Evolutionary conservation across 2,888 invertebrate species (phyloP), one percentile per base, ranked within the genome.

Genomic region (Mythimna loreyi): DNA sequence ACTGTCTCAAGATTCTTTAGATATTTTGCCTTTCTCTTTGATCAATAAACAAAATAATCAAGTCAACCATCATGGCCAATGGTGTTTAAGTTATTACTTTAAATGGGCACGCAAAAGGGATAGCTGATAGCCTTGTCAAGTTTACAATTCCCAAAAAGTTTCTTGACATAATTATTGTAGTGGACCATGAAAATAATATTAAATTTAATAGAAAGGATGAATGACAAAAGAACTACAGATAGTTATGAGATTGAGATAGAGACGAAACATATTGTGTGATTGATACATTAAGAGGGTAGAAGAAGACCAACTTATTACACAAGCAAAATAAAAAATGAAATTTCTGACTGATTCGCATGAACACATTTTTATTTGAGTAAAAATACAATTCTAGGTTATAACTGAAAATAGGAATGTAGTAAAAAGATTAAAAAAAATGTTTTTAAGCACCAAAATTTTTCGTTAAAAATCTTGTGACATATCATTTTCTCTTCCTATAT

Each of bases 21-120:
- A 74, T 72, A 65, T 70, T 72, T 65, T 58, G 49, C 82, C 82
- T 81, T 82, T 82, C 82, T 82, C 82, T 83, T 81, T 77, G 57
- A 69, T 58, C 65, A 61, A 62, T 62, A 76, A 71, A 62, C 49
- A 66, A 61, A 72, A 73, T 61, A 75, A 77, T 81, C 67, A 79
- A 82, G 76, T 77, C 73, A 66, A 71, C 60, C 64, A 84, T 79
- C 75, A 84, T 43, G 82, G 82, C 43, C 84, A 84, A 75, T 83
- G 67, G 71, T 76, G 60, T 63, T 69, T 63, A 72, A 73, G 60
- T 56, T 56, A 36, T 67, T 69, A 16, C 82, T 79, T 55, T 73
- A 80, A 75, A 84, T 80, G 84, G 80, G 16, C 72, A 76, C 30
- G 55, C 52, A 84, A 78, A 84, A 84, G 73, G 77, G 72, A 84